These are phyloP conservation scores for Poeciliopsis prolifica DNA, from an alignment of 2,113 vertebrate genomes.

Conservation along the genomic window DNA sequence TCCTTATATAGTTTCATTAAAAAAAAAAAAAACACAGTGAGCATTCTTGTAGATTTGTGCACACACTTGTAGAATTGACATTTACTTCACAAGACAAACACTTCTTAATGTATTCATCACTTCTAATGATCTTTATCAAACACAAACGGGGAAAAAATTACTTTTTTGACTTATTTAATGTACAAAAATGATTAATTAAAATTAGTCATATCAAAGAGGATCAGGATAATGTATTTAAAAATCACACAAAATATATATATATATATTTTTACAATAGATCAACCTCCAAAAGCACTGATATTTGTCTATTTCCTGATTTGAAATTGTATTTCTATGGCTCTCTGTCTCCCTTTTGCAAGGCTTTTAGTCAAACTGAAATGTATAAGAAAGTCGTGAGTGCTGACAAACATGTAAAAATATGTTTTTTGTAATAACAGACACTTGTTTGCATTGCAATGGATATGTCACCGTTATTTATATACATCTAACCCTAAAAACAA, in stretches of 20 bases:
- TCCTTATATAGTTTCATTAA: constrained; percentile 30
- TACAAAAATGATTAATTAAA: constrained; percentile 72
- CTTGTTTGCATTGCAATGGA: constrained; percentile 49
- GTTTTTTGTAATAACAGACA: constrained; percentile 43
- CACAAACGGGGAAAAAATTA: constrained; percentile 57
- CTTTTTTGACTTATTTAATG: constrained; percentile 63
- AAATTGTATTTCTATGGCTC: constrained; percentile 75
- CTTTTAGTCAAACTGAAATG: constrained; percentile 70
- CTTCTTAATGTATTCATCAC: constrained; percentile 73
- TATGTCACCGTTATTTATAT: constrained; percentile 61
- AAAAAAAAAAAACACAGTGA: constrained; percentile 68
- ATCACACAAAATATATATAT: constrained; percentile 58
- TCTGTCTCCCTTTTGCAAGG: constrained; percentile 72
- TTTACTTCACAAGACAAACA: constrained; percentile 77
- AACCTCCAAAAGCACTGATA: constrained; percentile 62
- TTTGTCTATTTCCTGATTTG: constrained; percentile 69
- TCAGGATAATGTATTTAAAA: constrained; percentile 66
- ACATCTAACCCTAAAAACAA: constrained; percentile 21
- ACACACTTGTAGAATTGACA: constrained; percentile 73
- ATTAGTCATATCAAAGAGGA: constrained; percentile 73
- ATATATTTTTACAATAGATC: constrained; percentile 40
- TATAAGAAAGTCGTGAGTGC: constrained; percentile 50
- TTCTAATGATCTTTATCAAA: constrained; percentile 62
- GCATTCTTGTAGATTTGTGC: constrained; percentile 63
- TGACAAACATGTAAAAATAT: constrained; percentile 65